Evolutionary conservation across 2,113 vertebrate species (phyloP).

Genomic region (Anolis sagrei): DNA sequence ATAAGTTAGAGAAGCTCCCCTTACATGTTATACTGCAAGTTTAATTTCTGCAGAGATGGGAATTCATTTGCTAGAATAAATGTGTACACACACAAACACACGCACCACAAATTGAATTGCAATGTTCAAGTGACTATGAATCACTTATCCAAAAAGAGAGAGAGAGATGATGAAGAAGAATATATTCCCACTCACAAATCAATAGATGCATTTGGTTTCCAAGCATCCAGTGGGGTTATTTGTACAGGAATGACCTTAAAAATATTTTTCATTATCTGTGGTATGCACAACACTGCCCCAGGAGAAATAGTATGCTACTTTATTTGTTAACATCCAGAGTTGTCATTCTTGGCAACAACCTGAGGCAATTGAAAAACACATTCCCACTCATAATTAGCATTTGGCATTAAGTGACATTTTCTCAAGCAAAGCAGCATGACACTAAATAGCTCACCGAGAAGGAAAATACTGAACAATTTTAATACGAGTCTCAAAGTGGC

Average conservation of each 20-base stretch:
- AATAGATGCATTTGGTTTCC: neutral
- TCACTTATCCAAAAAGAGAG: neutral
- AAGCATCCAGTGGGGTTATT: constrained; percentile 7
- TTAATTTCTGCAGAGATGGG: constrained; percentile 16
- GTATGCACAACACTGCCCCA: constrained; percentile 16
- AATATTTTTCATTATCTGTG: constrained; percentile 45
- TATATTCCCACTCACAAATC: neutral
- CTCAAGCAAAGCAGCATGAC: constrained; percentile 14
- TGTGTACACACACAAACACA: neutral
- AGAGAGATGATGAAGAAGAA: neutral
- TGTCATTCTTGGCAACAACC: constrained; percentile 55
- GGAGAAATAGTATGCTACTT: constrained; percentile 46
- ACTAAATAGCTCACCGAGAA: constrained; percentile 34
- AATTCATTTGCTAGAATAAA: neutral
- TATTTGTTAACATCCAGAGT: constrained; percentile 58
- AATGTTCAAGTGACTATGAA: constrained; percentile 31
- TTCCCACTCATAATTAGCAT: constrained; percentile 55
- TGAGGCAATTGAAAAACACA: constrained; percentile 39
- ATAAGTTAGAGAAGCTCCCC: constrained; percentile 27
- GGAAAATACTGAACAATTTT: constrained; percentile 17
- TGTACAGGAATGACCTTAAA: constrained; percentile 55
- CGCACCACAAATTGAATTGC: neutral
- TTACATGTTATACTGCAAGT: constrained; percentile 27
- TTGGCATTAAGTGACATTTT: constrained; percentile 61
- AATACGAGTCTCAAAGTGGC: constrained; percentile 35